These are phyloP conservation scores for Brachymystax lenok DNA, from an alignment of 2,797 vertebrate genomes.

Conservation along the genomic window DNA sequence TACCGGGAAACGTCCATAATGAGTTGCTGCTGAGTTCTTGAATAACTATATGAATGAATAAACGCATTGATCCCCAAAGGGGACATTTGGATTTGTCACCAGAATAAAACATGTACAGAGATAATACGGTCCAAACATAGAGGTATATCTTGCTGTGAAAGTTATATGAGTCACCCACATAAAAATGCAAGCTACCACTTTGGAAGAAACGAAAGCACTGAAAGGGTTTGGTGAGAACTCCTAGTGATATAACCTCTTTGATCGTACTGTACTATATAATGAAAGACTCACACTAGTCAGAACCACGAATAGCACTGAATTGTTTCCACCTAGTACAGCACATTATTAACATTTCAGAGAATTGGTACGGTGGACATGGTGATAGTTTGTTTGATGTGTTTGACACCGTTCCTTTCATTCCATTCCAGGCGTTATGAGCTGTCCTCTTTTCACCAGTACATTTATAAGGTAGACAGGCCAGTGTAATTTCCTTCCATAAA, in stretches of 20 bases:
- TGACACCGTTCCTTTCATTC: background rate
- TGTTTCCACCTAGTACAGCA: background rate
- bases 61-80: background rate
- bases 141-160: no score
- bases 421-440: background rate
- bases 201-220: no score
- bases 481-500: no score
- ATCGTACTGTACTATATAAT: no score
- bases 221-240: no score
- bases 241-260: no score
- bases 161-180: no score
- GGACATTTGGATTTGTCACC: background rate
- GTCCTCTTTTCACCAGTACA: no score
- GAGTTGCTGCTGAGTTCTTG: background rate
- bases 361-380: background rate
- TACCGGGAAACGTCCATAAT: background rate
- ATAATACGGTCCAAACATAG: background rate
- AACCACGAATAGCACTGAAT: background rate
- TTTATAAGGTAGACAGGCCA: background rate
- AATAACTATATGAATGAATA: background rate
- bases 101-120: background rate
- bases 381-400: background rate
- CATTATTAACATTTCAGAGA: background rate
- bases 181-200: no score
- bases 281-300: no score